Evolutionary conservation across 2,113 vertebrate genomes (phyloP).

Genomic region (Romanogobio albipinnatus): DNA sequence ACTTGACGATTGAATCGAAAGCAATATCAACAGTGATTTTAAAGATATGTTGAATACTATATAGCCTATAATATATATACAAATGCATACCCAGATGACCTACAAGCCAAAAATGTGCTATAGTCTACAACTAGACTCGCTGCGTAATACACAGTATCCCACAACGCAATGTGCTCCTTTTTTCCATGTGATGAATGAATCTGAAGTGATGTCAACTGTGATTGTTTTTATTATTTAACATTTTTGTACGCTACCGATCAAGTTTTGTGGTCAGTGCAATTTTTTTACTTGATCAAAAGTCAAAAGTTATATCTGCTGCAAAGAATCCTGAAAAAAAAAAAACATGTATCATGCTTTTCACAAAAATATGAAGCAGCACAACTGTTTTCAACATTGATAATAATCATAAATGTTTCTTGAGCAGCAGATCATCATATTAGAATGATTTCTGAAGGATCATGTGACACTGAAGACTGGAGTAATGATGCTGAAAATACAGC

Average conservation of each 20-base stretch:
- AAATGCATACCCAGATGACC: neutral
- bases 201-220: neutral
- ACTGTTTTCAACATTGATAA: neutral
- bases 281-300: too few species aligned
- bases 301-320: too few species aligned
- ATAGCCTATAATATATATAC: neutral
- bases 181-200: neutral
- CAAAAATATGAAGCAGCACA: neutral
- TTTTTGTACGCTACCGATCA: too few species aligned
- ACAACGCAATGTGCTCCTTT: neutral
- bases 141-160: neutral
- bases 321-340: too few species aligned
- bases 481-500: neutral
- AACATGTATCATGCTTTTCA: neutral
- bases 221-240: neutral
- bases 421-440: neutral
- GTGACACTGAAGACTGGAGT: neutral
- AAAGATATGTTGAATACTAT: neutral
- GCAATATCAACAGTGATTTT: neutral
- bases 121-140: neutral
- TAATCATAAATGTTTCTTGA: neutral
- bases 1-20: neutral
- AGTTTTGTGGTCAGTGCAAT: too few species aligned
- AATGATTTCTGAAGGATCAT: neutral
- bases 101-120: neutral